Conservation (phyloP, 2,797 vertebrate genomes). For the Rhynchonycteris naso region DNA sequence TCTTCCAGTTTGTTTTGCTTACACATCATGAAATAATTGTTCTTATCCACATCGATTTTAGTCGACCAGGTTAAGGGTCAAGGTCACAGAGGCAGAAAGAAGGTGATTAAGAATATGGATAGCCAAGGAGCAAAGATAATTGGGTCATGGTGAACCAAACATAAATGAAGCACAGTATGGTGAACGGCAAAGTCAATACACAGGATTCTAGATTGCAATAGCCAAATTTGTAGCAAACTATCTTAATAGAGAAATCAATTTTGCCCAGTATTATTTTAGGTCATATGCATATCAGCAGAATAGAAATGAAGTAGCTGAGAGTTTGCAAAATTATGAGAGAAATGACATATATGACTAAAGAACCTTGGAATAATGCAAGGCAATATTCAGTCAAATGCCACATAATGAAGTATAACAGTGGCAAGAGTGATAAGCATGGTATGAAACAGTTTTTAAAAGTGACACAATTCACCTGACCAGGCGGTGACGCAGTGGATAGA, state of each 20-base stretch:
- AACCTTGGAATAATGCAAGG: not conserved
- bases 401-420: not conserved
- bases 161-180: not conserved
- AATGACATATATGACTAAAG: not conserved
- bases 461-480: accelerated
- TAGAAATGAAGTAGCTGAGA: not conserved
- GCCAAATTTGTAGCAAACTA: not conserved
- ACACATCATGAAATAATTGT: not conserved
- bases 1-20: not conserved
- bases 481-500: no score
- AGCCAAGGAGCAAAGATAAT: not conserved
- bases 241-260: not conserved
- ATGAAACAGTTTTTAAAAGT: not conserved
- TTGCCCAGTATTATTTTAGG: not conserved
- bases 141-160: not conserved
- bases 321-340: not conserved
- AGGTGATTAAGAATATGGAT: not conserved
- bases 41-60: constrained; percentile 23
- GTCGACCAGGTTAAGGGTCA: not conserved
- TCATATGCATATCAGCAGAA: not conserved
- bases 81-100: not conserved
- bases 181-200: not conserved
- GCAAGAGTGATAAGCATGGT: not conserved
- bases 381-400: not conserved
- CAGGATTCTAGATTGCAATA: not conserved